These are phyloP conservation scores for Acrobasis consociella DNA, from an alignment of 2,888 invertebrate species.

Conservation along the genomic window DNA sequence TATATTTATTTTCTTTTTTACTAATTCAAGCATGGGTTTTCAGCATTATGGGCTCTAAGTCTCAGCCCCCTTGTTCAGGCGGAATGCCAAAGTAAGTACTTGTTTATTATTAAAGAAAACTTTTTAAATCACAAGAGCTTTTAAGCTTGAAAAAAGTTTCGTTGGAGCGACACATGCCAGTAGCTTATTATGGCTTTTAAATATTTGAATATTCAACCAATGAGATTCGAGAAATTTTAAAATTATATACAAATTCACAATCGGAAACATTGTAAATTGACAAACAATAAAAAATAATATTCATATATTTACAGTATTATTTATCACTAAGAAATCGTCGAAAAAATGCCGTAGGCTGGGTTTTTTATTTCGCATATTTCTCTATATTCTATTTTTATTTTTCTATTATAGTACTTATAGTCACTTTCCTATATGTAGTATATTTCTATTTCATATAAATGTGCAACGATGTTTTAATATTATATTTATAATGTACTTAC, in stretches of 20 bases:
- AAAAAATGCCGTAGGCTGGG: constrained; percentile 58
- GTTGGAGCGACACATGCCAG: constrained; percentile 28
- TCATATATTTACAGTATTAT: constrained; percentile 30
- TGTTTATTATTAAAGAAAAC: constrained; percentile 38
- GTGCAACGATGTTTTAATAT: constrained; percentile 2
- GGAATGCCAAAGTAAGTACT: constrained; percentile 82
- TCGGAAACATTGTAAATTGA: constrained; percentile 4
- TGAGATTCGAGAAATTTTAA: constrained; percentile 12
- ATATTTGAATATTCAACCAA: constrained; percentile 40
- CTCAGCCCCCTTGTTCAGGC: constrained; percentile 79
- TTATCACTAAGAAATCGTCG: constrained; percentile 7
- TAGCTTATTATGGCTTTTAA: constrained; percentile 34
- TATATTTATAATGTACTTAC: background rate
- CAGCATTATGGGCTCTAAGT: constrained; percentile 81
- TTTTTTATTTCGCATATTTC: constrained; percentile 32
- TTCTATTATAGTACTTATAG: background rate
- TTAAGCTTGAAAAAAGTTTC: constrained; percentile 44
- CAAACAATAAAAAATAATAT: constrained; percentile 25
- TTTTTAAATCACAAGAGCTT: constrained; percentile 45
- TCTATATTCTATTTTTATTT: constrained; percentile 20
- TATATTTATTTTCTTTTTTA: constrained; percentile 63
- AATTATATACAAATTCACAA: background rate
- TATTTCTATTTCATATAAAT: background rate
- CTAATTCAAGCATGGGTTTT: constrained; percentile 81
- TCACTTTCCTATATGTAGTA: background rate